A percentile compares a stretch with the other conserved stretches of the same genome.
Conservation (phyloP, 2,888 invertebrate genomes). For the Sinohyriopsis cumingii region DNA sequence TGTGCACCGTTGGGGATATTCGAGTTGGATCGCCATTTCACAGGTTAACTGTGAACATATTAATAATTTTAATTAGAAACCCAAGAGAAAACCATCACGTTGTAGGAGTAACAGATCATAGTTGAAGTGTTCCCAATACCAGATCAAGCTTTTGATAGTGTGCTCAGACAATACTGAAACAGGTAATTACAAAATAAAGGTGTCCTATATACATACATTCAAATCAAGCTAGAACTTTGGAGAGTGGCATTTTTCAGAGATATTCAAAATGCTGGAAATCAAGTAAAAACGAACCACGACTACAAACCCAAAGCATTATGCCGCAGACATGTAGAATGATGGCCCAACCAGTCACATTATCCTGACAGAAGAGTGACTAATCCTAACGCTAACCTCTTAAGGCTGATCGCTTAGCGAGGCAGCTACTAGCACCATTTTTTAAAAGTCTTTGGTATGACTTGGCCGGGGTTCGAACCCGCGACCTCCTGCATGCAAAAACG, state of each 20-base stretch:
- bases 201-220: constrained; percentile 16
- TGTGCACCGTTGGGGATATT: constrained; percentile 74
- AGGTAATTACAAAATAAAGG: constrained; percentile 22
- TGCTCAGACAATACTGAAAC: constrained; percentile 14
- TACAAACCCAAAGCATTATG: too few relatives aligned
- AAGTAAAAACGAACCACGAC: too few relatives aligned
- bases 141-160: constrained; percentile 22
- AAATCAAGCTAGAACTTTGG: constrained; percentile 17
- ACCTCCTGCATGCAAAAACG: too few relatives aligned
- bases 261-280: constrained; percentile 10
- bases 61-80: constrained; percentile 22
- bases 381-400: too few relatives aligned
- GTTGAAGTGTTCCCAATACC: constrained; percentile 17
- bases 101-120: constrained; percentile 17
- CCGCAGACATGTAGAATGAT: too few relatives aligned
- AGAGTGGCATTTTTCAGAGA: constrained; percentile 14
- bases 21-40: constrained; percentile 79
- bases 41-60: constrained; percentile 14
- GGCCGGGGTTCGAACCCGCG: too few relatives aligned
- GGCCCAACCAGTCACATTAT: too few relatives aligned
- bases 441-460: too few relatives aligned
- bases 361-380: too few relatives aligned
- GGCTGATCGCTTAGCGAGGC: too few relatives aligned
- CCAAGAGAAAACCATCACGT: constrained; percentile 9
- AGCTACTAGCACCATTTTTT: too few relatives aligned